These are phyloP conservation scores for Andrena camellia DNA, from an alignment of 2,888 invertebrate species.

Conservation along the genomic window DNA sequence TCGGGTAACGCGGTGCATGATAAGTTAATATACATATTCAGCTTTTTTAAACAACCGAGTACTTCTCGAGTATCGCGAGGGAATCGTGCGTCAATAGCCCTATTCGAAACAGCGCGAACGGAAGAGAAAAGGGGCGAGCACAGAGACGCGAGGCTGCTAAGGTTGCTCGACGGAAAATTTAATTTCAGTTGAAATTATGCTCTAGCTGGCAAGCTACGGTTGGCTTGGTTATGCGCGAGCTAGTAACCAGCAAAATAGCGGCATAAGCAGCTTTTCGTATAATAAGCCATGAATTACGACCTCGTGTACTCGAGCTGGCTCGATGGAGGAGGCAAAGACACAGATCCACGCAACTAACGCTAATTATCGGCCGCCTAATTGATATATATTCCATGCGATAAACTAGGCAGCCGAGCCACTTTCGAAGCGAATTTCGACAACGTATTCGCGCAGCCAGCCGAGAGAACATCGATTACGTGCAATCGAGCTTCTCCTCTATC, in stretches of 20 bases:
- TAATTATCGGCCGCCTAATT: constrained; percentile 57
- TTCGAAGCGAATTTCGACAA: constrained; percentile 43
- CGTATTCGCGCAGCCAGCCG: background rate
- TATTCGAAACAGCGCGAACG: too few relatives aligned
- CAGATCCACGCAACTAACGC: constrained; percentile 9
- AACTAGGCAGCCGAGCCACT: constrained; percentile 44
- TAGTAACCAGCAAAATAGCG: constrained; percentile 1
- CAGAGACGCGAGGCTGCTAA: background rate
- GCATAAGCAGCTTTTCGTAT: constrained; percentile 22
- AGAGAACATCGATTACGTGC: background rate
- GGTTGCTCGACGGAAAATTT: constrained; percentile 19
- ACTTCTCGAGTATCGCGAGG: too few relatives aligned
- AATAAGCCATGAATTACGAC: constrained; percentile 50
- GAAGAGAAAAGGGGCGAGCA: background rate
- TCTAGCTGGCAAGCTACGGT: constrained; percentile 16
- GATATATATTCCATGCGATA: constrained; percentile 42
- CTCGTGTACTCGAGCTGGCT: background rate
- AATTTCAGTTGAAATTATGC: constrained; percentile 45
- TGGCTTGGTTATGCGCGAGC: constrained; percentile 10
- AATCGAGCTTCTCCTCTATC: background rate
- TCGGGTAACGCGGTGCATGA: too few relatives aligned
- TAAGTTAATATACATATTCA: too few relatives aligned
- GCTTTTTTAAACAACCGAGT: too few relatives aligned
- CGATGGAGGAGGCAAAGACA: background rate
- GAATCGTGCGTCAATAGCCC: too few relatives aligned